A percentile compares a stretch with the other conserved stretches of the same genome.
These are phyloP conservation scores for Centropus bengalensis DNA, from an alignment of 2,113 vertebrate species.

Conservation along the genomic window DNA sequence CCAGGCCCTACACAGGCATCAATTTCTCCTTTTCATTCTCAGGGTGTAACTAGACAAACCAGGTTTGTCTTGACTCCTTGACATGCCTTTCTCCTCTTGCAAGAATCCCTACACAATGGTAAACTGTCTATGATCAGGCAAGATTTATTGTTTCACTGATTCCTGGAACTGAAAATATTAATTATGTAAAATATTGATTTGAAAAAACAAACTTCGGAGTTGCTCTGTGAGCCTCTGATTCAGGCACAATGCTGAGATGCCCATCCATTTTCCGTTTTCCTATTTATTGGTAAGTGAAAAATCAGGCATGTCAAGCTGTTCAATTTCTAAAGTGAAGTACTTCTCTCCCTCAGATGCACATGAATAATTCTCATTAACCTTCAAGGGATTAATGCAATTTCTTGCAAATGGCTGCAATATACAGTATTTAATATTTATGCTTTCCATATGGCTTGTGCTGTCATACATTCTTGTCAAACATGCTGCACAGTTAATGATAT, in stretches of 20 bases:
- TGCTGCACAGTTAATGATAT: constrained; percentile 58
- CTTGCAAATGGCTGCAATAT: constrained; percentile 74
- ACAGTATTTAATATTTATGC: constrained; percentile 74
- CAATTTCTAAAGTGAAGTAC: constrained; percentile 67
- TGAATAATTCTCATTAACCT: constrained; percentile 76
- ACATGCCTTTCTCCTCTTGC: background rate
- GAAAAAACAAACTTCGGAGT: constrained; percentile 25
- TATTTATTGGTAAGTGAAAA: constrained; percentile 71
- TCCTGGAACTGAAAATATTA: constrained; percentile 63
- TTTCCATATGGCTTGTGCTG: constrained; percentile 70
- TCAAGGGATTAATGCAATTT: constrained; percentile 73
- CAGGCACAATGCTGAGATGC: background rate
- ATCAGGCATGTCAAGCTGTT: constrained; percentile 67
- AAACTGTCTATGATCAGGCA: background rate
- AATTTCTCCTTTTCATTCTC: background rate
- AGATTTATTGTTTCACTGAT: constrained; percentile 48
- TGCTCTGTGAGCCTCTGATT: background rate
- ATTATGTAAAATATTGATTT: constrained; percentile 65
- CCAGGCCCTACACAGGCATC: background rate
- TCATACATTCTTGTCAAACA: constrained; percentile 71
- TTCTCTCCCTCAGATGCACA: constrained; percentile 72
- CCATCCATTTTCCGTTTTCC: constrained; percentile 54
- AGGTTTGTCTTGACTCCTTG: background rate
- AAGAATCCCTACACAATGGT: background rate
- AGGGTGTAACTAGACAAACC: background rate